These are phyloP conservation scores for Hirtodrosophila trivittata DNA, from an alignment of 2,888 invertebrate genomes.

Conservation along the genomic window DNA sequence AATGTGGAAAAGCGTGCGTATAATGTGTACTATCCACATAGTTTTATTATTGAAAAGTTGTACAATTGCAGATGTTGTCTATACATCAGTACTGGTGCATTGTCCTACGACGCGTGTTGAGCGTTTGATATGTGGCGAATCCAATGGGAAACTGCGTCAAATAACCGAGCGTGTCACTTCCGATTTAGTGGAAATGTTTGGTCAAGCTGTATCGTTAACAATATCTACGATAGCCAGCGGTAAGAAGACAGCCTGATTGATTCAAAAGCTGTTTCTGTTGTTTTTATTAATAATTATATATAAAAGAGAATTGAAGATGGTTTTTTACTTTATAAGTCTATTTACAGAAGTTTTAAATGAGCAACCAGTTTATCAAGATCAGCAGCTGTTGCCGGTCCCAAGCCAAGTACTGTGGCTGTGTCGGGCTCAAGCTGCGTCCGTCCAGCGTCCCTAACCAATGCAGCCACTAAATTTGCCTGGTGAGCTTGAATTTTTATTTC, in stretches of 20 bases:
- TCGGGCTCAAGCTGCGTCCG: slow-evolving; percentile 88
- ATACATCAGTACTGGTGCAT: slow-evolving; percentile 86
- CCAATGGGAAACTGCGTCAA: slow-evolving; percentile 88
- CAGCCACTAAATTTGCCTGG: slow-evolving; percentile 84
- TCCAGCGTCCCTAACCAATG: slow-evolving; percentile 89
- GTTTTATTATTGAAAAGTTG: no score
- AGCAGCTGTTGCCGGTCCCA: slow-evolving; percentile 87
- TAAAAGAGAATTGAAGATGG: slow-evolving; percentile 16
- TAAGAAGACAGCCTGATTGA: slow-evolving; percentile 39
- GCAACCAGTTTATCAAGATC: slow-evolving; percentile 87
- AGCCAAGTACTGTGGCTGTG: slow-evolving; percentile 89
- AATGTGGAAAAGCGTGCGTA: slow-evolving; percentile 86
- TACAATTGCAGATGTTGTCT: slow-evolving; percentile 84
- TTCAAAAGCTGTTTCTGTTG: slow-evolving; percentile 14
- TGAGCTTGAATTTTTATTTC: slow-evolving; percentile 85
- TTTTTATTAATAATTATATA: slow-evolving; percentile 27
- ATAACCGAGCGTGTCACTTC: slow-evolving; percentile 88
- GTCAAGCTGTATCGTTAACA: slow-evolving; percentile 85
- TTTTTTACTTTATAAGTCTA: slow-evolving; percentile 4
- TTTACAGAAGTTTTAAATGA: slow-evolving; percentile 87
- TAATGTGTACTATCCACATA: neutral
- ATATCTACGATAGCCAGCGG: slow-evolving; percentile 71
- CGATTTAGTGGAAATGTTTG: slow-evolving; percentile 87
- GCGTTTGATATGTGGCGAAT: slow-evolving; percentile 88
- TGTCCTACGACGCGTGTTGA: slow-evolving; percentile 87